Conservation (phyloP, 2,113 vertebrate species). For the Dasyprocta punctata region DNA sequence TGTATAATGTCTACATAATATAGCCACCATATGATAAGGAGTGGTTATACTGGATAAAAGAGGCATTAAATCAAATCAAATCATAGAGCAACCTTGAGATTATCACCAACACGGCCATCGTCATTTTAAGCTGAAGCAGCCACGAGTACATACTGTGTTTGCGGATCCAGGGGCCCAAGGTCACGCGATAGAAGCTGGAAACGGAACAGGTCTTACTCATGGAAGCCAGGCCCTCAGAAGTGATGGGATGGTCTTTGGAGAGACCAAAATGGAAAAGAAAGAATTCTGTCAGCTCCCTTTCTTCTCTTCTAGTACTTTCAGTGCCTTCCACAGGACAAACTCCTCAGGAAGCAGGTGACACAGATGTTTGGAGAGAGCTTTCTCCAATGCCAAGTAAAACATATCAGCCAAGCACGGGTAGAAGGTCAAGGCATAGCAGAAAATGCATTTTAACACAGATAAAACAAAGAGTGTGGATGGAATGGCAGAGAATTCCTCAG, state of each 20-base stretch:
- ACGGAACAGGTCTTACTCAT: fast-evolving
- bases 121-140: not conserved
- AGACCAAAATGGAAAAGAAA: not conserved
- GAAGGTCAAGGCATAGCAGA: not conserved
- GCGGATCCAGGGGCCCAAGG: not conserved
- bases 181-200: not conserved
- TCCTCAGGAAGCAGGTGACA: not conserved
- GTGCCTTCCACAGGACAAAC: not conserved
- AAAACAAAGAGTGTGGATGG: not conserved
- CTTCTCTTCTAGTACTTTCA: fast-evolving
- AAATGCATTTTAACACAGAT: not conserved
- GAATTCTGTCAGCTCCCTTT: not conserved
- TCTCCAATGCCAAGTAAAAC: not conserved
- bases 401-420: not conserved
- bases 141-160: fast-evolving
- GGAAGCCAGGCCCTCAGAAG: not conserved
- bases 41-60: not conserved
- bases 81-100: not conserved
- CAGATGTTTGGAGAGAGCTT: too few relatives aligned
- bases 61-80: not conserved
- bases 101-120: not conserved
- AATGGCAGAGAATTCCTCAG: not conserved
- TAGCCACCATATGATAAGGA: not conserved
- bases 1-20: too few relatives aligned
- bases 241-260: fast-evolving